phyloP scores from a whole-genome alignment of 2,113 vertebrate genomes.

The Neoarius graeffei region DNA sequence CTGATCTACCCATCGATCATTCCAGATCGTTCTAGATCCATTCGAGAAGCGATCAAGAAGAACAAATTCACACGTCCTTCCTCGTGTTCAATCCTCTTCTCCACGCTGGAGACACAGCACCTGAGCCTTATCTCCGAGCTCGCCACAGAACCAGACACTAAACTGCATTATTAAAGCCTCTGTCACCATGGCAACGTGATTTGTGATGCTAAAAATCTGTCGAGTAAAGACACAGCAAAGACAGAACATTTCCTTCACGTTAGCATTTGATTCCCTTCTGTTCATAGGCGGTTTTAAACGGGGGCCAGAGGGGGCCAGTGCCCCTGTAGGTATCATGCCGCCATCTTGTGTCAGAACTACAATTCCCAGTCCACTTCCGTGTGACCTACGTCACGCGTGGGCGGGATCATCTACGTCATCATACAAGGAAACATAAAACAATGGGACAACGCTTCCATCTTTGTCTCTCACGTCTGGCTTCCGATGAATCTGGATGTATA shows the following conservation, averaged over 20 bases:
- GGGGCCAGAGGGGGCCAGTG: too few relatives aligned
- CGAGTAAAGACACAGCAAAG: neutral
- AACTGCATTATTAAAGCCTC: constrained; percentile 12
- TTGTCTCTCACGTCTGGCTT: too few relatives aligned
- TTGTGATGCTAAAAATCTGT: neutral
- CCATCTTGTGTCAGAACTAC: too few relatives aligned
- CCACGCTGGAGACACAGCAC: neutral
- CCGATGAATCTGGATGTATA: too few relatives aligned
- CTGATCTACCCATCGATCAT: neutral
- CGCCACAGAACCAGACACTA: neutral
- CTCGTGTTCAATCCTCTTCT: neutral
- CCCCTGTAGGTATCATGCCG: too few relatives aligned
- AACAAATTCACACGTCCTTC: neutral
- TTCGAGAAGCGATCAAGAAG: neutral
- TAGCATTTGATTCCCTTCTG: neutral
- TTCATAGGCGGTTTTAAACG: too few relatives aligned
- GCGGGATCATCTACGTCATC: too few relatives aligned
- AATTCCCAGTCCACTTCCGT: too few relatives aligned
- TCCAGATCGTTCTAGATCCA: too few relatives aligned
- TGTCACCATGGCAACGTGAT: constrained; percentile 1
- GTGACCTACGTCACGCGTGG: too few relatives aligned
- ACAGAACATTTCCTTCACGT: neutral
- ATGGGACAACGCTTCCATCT: too few relatives aligned
- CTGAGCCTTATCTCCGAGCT: neutral
- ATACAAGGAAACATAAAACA: too few relatives aligned